Evolutionary conservation across 2,797 vertebrate genomes (phyloP).

Genomic region (Phaenicophaeus curvirostris): DNA sequence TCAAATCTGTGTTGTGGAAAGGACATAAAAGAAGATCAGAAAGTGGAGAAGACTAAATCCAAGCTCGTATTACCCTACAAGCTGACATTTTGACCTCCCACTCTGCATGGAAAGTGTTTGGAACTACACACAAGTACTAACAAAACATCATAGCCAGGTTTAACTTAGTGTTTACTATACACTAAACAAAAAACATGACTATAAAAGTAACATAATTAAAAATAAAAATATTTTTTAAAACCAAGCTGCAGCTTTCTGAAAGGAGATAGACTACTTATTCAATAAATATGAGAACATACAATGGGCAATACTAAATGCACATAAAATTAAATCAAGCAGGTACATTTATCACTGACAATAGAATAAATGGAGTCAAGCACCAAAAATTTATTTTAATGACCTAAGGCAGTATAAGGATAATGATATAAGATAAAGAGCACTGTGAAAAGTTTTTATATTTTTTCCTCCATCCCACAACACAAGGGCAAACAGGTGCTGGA

Average conservation of each 20-base stretch:
- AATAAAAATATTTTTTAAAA: conserved; percentile 8
- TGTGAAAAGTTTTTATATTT: conserved; percentile 27
- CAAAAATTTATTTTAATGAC: conserved; percentile 79
- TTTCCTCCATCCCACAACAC: conserved; percentile 10
- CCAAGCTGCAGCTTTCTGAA: conserved; percentile 19
- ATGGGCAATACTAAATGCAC: conserved; percentile 69
- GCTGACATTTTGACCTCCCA: neutral
- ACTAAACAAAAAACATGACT: neutral
- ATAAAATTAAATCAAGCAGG: conserved; percentile 74
- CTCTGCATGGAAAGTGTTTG: neutral
- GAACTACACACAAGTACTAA: neutral
- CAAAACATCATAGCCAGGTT: neutral
- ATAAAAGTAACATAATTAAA: conserved; percentile 30
- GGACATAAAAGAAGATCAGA: neutral
- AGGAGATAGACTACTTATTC: conserved; percentile 62
- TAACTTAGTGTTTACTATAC: conserved; percentile 6
- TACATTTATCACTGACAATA: conserved; percentile 78
- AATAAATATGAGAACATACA: conserved; percentile 71
- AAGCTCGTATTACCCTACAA: neutral
- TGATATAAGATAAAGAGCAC: conserved; percentile 63
- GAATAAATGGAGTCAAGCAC: conserved; percentile 71
- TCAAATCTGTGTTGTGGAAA: neutral
- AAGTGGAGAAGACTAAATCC: neutral
- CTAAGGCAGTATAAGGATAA: conserved; percentile 63
- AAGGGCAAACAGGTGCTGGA: conserved; percentile 2